These are phyloP conservation scores for Phylloscopus collybita DNA, from an alignment of 2,797 vertebrate genomes.

Conservation along the genomic window DNA sequence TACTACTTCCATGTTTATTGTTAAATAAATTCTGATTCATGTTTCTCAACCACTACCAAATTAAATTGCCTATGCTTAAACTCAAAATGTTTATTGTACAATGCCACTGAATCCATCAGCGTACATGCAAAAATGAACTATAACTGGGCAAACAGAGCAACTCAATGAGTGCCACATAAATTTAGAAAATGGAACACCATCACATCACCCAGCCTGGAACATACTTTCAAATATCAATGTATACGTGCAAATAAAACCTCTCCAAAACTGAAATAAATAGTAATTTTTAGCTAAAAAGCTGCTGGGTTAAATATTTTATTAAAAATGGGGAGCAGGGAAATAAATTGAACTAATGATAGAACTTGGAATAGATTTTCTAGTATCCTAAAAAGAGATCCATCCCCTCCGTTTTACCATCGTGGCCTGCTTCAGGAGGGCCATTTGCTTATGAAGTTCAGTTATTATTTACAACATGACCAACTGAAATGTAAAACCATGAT, in stretches of 20 bases:
- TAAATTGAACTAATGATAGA: background rate
- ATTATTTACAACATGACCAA: background rate
- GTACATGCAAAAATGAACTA: background rate
- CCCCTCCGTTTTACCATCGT: background rate
- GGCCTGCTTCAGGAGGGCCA: background rate
- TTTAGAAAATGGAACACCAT: background rate
- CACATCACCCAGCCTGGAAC: background rate
- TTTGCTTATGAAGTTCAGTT: constrained; percentile 39
- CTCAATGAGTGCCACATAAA: background rate
- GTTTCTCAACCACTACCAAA: background rate
- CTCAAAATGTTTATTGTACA: background rate
- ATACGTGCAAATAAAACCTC: background rate
- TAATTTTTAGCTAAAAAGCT: background rate
- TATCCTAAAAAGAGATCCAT: background rate
- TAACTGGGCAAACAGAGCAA: background rate
- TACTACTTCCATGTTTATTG: background rate
- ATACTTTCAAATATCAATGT: background rate
- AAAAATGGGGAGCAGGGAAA: background rate
- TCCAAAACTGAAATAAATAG: background rate
- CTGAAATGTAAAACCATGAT: constrained; percentile 5
- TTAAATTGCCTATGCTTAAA: background rate
- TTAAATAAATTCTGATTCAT: background rate
- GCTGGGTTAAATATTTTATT: background rate
- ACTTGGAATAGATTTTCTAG: background rate
- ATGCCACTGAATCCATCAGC: background rate